phyloP scores from a whole-genome alignment of 1,140 invertebrate genomes.

The Drosophila prosaltans region DNA sequence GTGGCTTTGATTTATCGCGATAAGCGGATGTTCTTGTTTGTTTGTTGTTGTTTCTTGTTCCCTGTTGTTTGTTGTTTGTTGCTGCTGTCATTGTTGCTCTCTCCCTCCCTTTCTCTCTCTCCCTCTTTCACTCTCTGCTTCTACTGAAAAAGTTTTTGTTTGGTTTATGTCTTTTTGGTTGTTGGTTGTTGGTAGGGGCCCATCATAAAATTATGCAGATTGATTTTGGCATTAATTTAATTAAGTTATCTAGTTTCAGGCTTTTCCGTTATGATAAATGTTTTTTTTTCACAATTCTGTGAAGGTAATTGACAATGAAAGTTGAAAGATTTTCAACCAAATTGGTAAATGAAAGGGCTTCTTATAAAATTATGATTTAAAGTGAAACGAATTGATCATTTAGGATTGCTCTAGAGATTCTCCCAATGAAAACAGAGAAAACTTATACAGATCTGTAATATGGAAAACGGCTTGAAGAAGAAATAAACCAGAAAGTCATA shows the following conservation, averaged over 20 bases:
- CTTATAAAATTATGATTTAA: not conserved
- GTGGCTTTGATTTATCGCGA: conserved; percentile 78
- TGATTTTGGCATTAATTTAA: conserved; percentile 73
- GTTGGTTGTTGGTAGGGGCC: not conserved
- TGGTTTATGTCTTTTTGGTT: conserved; percentile 19
- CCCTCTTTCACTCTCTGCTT: not conserved
- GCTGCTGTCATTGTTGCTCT: conserved; percentile 21
- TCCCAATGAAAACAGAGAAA: no score
- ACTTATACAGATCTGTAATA: no score
- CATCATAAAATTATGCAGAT: conserved; percentile 67
- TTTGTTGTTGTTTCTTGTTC: conserved; percentile 21
- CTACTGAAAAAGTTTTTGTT: conserved; percentile 3
- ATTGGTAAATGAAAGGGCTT: not conserved
- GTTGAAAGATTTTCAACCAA: conserved; percentile 29
- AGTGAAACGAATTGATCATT: not conserved
- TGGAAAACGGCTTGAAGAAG: no score
- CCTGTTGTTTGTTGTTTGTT: conserved; percentile 39
- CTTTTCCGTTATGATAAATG: conserved; percentile 46
- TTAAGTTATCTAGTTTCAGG: conserved; percentile 63
- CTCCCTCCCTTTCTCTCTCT: no score
- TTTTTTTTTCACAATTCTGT: conserved; percentile 36
- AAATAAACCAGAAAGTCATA: no score
- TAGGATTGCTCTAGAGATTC: not conserved
- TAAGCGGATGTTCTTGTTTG: conserved; percentile 68
- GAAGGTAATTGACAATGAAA: conserved; percentile 55